Base-by-base conservation (phyloP, 2,113 vertebrate species). In the Myiagra hebetior region DNA sequence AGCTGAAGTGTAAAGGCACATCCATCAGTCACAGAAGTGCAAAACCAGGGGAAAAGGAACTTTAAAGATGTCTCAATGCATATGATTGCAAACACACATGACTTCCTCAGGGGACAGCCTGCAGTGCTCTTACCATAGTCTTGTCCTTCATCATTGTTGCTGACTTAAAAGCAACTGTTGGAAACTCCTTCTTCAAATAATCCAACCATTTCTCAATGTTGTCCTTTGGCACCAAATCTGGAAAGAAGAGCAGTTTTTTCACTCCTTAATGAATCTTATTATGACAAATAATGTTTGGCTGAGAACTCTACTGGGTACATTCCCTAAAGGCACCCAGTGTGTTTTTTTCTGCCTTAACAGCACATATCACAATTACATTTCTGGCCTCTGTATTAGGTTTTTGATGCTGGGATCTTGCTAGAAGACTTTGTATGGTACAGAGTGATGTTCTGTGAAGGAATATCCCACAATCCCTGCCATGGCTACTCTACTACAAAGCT, bases 211-310 rank as follows among this genome's bases (percentile, higher is more conserved):
- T 98, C 89, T 98, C 97, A 28, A 98, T 59, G 69, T 98, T 99
- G 30, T 98, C 98, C 92, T 98, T 99, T 72, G 99, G 99, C 39
- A 99, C 98, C 53, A 99, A 97, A 98, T 99, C 99, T 99, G 87
- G 41, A 59, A 93, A 76, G 41, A 83, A 90, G 15, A 37, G 70
- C 63, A 73, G 24, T 41, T 18, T 27, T 91, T 79, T 94, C 27
- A 92, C 20, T 81, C 15, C 7, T 33, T 21, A 46, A 35, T 55
- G 14, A 37, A 74, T 55, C 28, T 42, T 17, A n/a, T 20, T 16
- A 30, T 15, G 9, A 76, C 11, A 93, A 63, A 46, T 12, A 30
- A 31, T 2, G 4, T 47, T 68, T 84, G 42, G 28, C 20, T 76
- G n/a, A 55, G 35, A 70, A 55, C n/a, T 67, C 30, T 19, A 44